A percentile compares a stretch with the other conserved stretches of the same genome.
Conservation (phyloP, 2,113 vertebrate genomes). For the Cavia porcellus region DNA sequence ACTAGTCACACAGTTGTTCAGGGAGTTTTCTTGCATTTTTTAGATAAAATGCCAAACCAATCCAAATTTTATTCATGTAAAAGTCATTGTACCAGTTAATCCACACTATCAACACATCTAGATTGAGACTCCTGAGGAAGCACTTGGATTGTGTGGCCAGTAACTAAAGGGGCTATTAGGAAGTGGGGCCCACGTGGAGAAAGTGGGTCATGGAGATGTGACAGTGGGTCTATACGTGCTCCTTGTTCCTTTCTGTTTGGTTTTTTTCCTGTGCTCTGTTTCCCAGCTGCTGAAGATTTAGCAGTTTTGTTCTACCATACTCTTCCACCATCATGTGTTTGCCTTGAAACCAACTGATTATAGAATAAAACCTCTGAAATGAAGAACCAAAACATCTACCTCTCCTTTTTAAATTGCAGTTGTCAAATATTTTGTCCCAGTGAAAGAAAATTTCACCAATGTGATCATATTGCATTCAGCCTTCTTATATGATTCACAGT, state of each 20-base stretch:
- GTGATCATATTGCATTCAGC: background rate
- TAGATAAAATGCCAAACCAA: background rate
- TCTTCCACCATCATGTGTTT: background rate
- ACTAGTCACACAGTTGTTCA: background rate
- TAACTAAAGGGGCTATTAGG: background rate
- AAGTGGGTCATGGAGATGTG: background rate
- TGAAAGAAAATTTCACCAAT: background rate
- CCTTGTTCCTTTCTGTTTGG: accelerated
- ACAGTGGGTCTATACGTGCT: background rate
- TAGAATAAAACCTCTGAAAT: background rate
- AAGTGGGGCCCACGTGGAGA: background rate
- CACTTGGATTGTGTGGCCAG: background rate
- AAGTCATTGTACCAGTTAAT: background rate
- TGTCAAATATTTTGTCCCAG: background rate
- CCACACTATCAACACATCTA: background rate
- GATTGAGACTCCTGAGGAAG: background rate
- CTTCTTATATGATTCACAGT: background rate
- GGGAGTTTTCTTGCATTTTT: background rate
- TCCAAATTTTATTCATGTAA: background rate
- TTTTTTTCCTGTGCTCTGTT: background rate
- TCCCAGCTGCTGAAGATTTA: background rate
- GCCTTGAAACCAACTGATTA: background rate
- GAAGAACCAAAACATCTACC: background rate
- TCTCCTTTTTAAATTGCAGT: background rate
- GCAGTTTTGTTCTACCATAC: background rate